Base-by-base conservation (phyloP, 2,797 vertebrate genomes). In the Molossus alvarezi region DNA sequence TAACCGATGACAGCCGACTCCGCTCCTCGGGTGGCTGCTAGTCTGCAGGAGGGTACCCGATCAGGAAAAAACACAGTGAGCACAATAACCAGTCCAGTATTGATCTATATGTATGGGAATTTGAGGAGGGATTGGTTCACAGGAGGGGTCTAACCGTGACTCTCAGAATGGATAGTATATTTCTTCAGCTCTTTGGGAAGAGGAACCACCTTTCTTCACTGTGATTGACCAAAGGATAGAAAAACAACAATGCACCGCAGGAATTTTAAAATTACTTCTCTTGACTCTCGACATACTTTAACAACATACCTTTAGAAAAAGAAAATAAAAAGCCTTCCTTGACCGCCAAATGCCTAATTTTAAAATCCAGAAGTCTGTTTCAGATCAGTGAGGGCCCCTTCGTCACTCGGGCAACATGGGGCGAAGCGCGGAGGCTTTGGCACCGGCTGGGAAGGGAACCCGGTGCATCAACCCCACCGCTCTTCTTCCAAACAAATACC, bases 321-420 rank as follows among this genome's bases (percentile, higher is more conserved):
- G 17, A 67, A 67, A 17, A n/a, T 58, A 88, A 95, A 82, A 57
- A 41, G 37, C 27, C 58, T 77, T 65, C 45, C 9, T 83, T 96
- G 65, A 67, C 5, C 65, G 88, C 15, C 6, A 72, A 62, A 71
- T 64, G n/a, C 53, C 69, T 65, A 41, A 58, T 73, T 92, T 85
- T 33, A 88, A 96, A 91, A n/a, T 23, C 27, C 37, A 72, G n/a
- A n/a, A 86, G 55, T 88, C 37, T 55, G 23, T 83, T 82, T 83
- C 53, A 29, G 69, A 48, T 57, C 3, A 53, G 4, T n/a, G 48
- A 53, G 27, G 23, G 25, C 29, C 41, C 18, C 6, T 51, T 75
- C 85, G 41, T 67, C 71, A 45, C 48, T 67, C 25, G 29, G 81
- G 48, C 23, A 33, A 67, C 45, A n/a, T 33, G 37, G 53, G n/a